Evolutionary conservation across 2,888 invertebrate species (phyloP).

Genomic region (Drosophila paranaensis): DNA sequence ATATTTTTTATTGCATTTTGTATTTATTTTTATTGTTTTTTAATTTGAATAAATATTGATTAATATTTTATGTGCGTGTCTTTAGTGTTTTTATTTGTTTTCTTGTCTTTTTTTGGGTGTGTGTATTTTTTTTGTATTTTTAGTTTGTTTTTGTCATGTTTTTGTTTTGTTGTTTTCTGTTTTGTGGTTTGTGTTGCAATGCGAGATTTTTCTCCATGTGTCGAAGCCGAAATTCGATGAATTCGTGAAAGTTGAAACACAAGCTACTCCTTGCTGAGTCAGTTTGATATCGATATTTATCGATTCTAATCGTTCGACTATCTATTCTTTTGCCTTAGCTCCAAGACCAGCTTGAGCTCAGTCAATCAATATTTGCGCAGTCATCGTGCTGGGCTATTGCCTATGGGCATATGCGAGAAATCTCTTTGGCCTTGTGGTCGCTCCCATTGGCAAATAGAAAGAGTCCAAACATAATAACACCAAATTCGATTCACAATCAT

Average conservation of each 20-base stretch:
- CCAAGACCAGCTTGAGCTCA: not conserved
- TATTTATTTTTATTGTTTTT: not conserved
- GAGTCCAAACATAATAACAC: conserved; percentile 5
- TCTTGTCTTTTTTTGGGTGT: not conserved
- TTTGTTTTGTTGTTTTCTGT: conserved; percentile 4
- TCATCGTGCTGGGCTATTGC: not conserved
- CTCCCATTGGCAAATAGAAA: conserved; percentile 6
- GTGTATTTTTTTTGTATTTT: not conserved
- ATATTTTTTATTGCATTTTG: not conserved
- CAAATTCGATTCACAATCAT: conserved; percentile 1
- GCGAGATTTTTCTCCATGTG: not conserved
- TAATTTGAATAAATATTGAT: not conserved
- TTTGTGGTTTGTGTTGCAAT: conserved; percentile 6
- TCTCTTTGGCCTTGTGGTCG: not conserved
- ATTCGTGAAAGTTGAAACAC: conserved; percentile 17
- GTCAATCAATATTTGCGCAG: not conserved
- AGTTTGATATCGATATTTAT: not conserved
- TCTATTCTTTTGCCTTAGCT: not conserved
- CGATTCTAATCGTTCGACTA: not conserved
- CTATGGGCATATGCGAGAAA: conserved; percentile 2
- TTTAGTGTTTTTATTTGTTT: not conserved
- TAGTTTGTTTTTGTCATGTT: not conserved
- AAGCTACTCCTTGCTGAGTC: conserved; percentile 7
- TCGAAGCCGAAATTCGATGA: not conserved
- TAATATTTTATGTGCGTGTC: not conserved